Conservation (phyloP, 2,888 invertebrate species). For the Serrognathus titanus region DNA sequence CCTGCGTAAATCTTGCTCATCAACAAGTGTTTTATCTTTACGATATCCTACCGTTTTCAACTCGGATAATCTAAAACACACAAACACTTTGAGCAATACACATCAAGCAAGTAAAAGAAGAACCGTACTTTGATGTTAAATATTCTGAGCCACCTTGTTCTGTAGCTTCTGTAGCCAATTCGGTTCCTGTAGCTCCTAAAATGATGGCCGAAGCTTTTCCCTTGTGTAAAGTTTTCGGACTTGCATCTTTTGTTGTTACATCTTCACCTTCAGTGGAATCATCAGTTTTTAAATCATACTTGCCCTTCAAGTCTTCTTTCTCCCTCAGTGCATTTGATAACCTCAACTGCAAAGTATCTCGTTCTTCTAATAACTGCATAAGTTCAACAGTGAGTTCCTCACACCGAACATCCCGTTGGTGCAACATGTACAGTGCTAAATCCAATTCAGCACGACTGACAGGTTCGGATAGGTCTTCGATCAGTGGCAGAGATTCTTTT, state of each 20-base stretch:
- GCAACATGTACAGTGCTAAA: conserved; percentile 77
- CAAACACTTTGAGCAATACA: background rate
- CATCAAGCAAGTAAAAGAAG: background rate
- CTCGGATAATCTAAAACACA: conserved; percentile 63
- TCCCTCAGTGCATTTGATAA: conserved; percentile 76
- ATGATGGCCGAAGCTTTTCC: conserved; percentile 35
- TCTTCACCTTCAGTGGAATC: background rate
- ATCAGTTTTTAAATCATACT: conserved; percentile 9
- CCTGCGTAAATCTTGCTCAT: conserved; percentile 73
- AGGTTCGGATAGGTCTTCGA: conserved; percentile 34
- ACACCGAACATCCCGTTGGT: conserved; percentile 81
- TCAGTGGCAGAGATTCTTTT: conserved; percentile 15
- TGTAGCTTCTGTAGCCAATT: conserved; percentile 36
- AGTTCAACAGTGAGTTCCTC: conserved; percentile 84
- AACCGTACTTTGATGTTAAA: conserved; percentile 19
- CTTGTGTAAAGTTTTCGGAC: conserved; percentile 21
- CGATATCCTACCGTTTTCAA: conserved; percentile 71
- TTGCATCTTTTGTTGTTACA: conserved; percentile 1
- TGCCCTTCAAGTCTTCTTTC: conserved; percentile 60
- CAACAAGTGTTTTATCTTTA: conserved; percentile 70
- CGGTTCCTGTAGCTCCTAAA: conserved; percentile 36
- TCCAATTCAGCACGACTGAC: conserved; percentile 65
- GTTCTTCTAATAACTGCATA: conserved; percentile 76
- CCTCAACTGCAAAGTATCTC: conserved; percentile 79
- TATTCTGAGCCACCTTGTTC: conserved; percentile 27